These are phyloP conservation scores for Halictus ligatus DNA, from an alignment of 2,888 invertebrate genomes.

Conservation along the genomic window DNA sequence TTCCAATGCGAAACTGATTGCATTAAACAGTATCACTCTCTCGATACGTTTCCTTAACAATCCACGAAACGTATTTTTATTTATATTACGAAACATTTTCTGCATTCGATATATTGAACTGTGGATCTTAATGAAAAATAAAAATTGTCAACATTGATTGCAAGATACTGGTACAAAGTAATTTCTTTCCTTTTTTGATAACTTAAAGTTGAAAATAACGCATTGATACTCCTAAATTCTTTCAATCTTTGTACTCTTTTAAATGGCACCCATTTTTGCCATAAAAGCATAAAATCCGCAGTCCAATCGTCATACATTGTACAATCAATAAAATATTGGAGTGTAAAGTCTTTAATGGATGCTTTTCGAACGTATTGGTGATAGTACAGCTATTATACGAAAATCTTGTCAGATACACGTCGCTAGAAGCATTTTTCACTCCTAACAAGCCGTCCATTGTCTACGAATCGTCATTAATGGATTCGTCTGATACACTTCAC, in stretches of 20 bases:
- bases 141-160: background rate
- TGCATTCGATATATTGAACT: background rate
- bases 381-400: background rate
- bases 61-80: background rate
- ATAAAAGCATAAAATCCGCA: background rate
- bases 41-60: background rate
- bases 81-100: background rate
- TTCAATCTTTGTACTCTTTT: background rate
- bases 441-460: background rate
- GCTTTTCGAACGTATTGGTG: background rate
- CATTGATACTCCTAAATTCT: background rate
- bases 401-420: background rate
- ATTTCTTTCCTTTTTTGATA: background rate
- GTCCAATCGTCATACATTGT: background rate
- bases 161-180: background rate
- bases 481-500: background rate
- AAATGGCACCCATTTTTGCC: background rate
- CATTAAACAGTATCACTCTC: background rate
- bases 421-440: background rate
- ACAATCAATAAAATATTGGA: background rate
- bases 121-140: too few relatives aligned
- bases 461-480: slow-evolving; percentile 53
- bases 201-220: background rate
- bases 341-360: background rate
- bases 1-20: background rate